phyloP scores from a whole-genome alignment of 2,797 vertebrate genomes.

The Leucoraja ocellata region DNA sequence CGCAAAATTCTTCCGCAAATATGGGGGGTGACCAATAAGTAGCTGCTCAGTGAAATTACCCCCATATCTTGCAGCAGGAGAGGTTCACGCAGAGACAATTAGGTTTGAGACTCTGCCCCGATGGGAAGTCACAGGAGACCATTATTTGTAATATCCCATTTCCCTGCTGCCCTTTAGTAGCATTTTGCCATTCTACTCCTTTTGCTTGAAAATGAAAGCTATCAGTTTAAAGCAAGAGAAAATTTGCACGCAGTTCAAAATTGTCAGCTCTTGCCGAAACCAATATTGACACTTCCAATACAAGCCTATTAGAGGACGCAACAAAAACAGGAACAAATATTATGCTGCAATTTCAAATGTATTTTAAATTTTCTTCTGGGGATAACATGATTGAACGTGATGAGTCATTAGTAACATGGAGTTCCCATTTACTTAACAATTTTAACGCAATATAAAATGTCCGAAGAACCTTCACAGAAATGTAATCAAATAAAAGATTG shows the following conservation, averaged over 20 bases:
- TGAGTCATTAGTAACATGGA: no score
- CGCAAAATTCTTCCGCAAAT: neutral
- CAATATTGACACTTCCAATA: neutral
- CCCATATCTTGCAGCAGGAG: neutral
- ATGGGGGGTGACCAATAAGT: neutral
- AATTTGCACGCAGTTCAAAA: neutral
- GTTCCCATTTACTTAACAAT: no score
- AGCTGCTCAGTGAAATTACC: neutral
- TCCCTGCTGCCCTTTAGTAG: neutral
- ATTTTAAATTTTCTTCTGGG: neutral
- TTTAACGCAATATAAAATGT: no score
- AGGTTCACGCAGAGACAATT: neutral
- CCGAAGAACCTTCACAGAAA: no score
- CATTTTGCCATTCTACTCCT: neutral
- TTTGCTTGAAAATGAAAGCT: neutral
- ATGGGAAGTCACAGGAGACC: neutral
- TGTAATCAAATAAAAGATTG: no score
- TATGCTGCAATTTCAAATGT: neutral
- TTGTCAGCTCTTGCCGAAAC: neutral
- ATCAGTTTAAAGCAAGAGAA: neutral
- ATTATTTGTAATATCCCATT: neutral
- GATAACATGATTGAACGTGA: neutral
- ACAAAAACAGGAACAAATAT: neutral
- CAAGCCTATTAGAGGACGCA: no score
- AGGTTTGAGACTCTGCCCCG: neutral